phyloP scores from a whole-genome alignment of 2,888 invertebrate genomes.

The Aspidiotus destructor region DNA sequence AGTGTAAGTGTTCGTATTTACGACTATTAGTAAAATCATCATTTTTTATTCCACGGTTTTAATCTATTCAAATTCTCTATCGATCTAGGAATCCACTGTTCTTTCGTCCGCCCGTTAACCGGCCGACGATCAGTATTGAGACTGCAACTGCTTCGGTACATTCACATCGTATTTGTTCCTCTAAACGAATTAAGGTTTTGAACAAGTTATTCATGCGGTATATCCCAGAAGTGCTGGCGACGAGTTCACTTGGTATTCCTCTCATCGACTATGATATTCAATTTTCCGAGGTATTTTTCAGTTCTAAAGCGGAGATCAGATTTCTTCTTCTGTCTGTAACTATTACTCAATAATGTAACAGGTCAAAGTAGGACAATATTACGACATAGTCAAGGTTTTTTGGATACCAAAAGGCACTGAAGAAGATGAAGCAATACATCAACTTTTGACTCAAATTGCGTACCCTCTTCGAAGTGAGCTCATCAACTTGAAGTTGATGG shows the following conservation, averaged over 20 bases:
- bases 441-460: slow-evolving; percentile 48
- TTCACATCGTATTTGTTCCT: slow-evolving; percentile 4
- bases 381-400: slow-evolving; percentile 57
- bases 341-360: slow-evolving; percentile 39
- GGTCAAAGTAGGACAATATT: slow-evolving; percentile 58
- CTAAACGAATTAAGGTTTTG: slow-evolving; percentile 45
- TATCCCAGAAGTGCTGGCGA: slow-evolving; percentile 67
- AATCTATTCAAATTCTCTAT: background rate
- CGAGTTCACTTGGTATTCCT: slow-evolving; percentile 53
- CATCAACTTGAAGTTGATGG: slow-evolving; percentile 61
- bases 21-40: background rate
- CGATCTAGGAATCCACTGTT: slow-evolving; percentile 12
- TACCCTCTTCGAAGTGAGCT: slow-evolving; percentile 60
- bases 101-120: background rate
- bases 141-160: slow-evolving; percentile 2
- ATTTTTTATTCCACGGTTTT: background rate
- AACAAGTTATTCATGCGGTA: slow-evolving; percentile 74
- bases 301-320: background rate
- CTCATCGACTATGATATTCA: slow-evolving; percentile 60
- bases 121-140: slow-evolving; percentile 6
- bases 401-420: slow-evolving; percentile 48
- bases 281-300: slow-evolving; percentile 52
- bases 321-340: background rate
- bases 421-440: slow-evolving; percentile 35
- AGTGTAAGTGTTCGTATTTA: background rate